Evolutionary conservation across 2,113 vertebrate species (phyloP), one percentile per base, ranked within the genome.

Genomic region (Gila orcuttii): DNA sequence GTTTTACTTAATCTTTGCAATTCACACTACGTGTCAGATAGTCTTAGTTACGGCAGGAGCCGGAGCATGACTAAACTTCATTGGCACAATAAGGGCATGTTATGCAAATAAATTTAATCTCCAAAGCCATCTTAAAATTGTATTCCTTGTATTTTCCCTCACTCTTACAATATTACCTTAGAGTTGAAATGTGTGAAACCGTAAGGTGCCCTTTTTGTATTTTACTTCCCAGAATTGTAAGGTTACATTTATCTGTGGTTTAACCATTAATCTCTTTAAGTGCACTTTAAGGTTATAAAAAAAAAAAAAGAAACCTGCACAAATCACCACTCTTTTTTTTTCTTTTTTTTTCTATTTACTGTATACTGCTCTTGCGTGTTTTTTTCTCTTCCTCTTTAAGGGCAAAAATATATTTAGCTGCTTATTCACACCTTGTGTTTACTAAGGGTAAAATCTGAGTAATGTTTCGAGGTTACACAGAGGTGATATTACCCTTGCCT

Each of bases 401-500:
- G 3, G 9, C 36, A 73, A 21, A 55, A 55, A 55, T 55, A 57
- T 55, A 33, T 77, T 33, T 11, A 19, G 45, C 47, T 33, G 74
- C 71, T 47, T 25, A 25, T 47, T 74, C 23, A 25, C 42, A 74
- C 39, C 11, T 47, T 74, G 42, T 74, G 75, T 77, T 77, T 77
- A 33, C 45, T 77, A 47, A 55, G 17, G 74, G 25, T 31, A 50
- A 55, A 77, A 55, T 50, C 47, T 55, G 28, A 77, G 28, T 55
- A 52, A 50, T 77, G 28, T 33, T 77, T 52, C 28, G 75, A 55
- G 47, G 50, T 52, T 55, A 77, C 47, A 31, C 47, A 31, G 47
- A 77, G 13, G 74, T 77, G 55, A 52, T n/a, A 5, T 3, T 0
- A 10, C 75, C 19, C 79, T 21, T 74, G 75, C 31, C 19, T 91